Evolutionary conservation across 2,797 vertebrate species (phyloP).

Genomic region (Channa striata): DNA sequence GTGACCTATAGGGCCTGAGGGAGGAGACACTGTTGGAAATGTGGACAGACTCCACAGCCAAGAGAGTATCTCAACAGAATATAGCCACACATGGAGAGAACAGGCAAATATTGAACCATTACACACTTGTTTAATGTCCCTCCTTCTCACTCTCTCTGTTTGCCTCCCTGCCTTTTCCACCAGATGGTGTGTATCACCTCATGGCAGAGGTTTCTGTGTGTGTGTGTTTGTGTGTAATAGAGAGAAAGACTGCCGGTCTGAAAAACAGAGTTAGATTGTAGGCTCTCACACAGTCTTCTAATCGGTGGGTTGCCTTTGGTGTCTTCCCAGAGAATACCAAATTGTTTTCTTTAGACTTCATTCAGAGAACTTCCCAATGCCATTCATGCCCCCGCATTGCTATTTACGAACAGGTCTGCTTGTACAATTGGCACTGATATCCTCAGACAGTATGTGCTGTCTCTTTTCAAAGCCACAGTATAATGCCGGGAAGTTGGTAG

Average conservation of each 20-base stretch:
- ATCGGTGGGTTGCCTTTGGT: constrained; percentile 33
- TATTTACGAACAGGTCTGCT: constrained; percentile 43
- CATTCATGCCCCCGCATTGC: constrained; percentile 23
- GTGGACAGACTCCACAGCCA: constrained; percentile 25
- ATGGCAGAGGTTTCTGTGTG: constrained; percentile 19
- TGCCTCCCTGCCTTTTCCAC: constrained; percentile 26
- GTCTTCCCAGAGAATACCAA: constrained; percentile 35
- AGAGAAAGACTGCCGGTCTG: constrained; percentile 2
- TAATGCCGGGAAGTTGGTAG: neutral
- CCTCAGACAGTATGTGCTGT: constrained; percentile 34
- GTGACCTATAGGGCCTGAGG: constrained; percentile 25
- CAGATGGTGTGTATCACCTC: constrained; percentile 52
- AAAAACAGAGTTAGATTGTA: constrained; percentile 13
- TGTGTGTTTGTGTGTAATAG: neutral
- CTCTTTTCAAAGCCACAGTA: constrained; percentile 27
- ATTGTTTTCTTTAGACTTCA: constrained; percentile 47
- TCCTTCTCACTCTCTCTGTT: constrained; percentile 38
- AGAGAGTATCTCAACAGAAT: constrained; percentile 30
- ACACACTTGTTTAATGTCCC: constrained; percentile 40
- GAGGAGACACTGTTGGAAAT: constrained; percentile 4
- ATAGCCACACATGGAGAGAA: constrained; percentile 26
- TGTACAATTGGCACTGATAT: constrained; percentile 35
- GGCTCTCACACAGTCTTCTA: constrained; percentile 19
- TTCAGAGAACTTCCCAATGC: constrained; percentile 36
- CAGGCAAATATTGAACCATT: constrained; percentile 44